Evolutionary conservation across 2,797 vertebrate species (phyloP), one percentile per base, ranked within the genome.

Genomic region (Artibeus jamaicensis): DNA sequence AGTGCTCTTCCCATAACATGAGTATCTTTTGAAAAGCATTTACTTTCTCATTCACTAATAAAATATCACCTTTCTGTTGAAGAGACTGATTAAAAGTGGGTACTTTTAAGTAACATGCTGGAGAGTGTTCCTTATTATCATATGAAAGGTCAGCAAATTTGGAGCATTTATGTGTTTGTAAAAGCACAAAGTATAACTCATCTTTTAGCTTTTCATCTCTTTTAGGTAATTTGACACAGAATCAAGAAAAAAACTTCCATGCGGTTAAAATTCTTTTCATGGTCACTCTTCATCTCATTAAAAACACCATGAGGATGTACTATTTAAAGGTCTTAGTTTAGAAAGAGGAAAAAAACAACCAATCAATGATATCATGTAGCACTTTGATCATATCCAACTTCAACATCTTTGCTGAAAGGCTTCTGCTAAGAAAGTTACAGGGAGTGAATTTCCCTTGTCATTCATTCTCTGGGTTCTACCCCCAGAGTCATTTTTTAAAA

Each of bases 61-160:
- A 97, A 93, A 94, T 89, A 86, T 71, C 70, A 89, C 67, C 71
- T 95, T 82, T 93, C 68, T 83, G 37, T 74, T 84, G 44, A 95
- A 94, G 15, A 37, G 18, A 91, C 34, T 53, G 42, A 94, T 97
- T 83, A 96, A 95, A 48, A 86, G 37, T 88, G 4, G 68, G 5
- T 55, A 83, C 93, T 89, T 94, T 89, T 84, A 89, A 86, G 65
- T 74, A 86, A 96, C 0, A 5, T 65, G 62, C 34, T 70, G 39
- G 92, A 84, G 70, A 94, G 70, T 96, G 59, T 7, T 90, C 67
- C 32, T 71, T 91, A 62, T 76, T 91, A 92, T 74, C 84, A 55
- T 39, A 81, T 24, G 53, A 91, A 95, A 94, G 67, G 50, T 92
- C 85, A 87, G 50, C 26, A 95, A 93, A 79, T 81, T 42, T 93